Conservation (phyloP, 2,797 vertebrate species). For the Podarcis siculus region DNA sequence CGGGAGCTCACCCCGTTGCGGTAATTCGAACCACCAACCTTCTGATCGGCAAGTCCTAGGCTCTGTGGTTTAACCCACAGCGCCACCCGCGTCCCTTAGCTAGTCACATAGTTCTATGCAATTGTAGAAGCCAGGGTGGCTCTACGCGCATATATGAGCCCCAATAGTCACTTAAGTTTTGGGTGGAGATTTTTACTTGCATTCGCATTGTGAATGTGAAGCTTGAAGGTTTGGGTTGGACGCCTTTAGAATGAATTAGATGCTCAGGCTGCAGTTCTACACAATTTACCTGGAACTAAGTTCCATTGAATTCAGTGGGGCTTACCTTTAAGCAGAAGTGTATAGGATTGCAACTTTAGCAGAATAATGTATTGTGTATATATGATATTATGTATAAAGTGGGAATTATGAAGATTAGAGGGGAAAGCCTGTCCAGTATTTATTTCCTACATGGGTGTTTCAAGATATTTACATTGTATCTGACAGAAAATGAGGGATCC, state of each 20-base stretch:
- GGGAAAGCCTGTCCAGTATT: background rate
- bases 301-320: background rate
- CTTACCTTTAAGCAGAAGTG: background rate
- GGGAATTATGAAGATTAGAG: background rate
- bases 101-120: background rate
- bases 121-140: background rate
- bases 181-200: background rate
- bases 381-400: background rate
- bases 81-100: background rate
- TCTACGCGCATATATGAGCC: background rate
- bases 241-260: background rate
- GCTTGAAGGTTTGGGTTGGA: background rate
- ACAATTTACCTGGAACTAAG: background rate
- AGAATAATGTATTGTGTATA: background rate
- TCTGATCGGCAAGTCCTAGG: no score
- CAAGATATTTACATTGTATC: background rate
- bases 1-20: no score
- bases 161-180: background rate
- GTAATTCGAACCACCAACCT: no score
- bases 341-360: background rate
- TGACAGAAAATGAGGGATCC: background rate
- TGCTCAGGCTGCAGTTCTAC: background rate
- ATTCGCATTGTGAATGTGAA: background rate
- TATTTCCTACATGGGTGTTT: background rate
- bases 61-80: no score